Percentiles rank a stretch among this genome's conserved stretches.
Conservation (phyloP, 2,888 invertebrate genomes). For the Vandiemenella viatica region DNA sequence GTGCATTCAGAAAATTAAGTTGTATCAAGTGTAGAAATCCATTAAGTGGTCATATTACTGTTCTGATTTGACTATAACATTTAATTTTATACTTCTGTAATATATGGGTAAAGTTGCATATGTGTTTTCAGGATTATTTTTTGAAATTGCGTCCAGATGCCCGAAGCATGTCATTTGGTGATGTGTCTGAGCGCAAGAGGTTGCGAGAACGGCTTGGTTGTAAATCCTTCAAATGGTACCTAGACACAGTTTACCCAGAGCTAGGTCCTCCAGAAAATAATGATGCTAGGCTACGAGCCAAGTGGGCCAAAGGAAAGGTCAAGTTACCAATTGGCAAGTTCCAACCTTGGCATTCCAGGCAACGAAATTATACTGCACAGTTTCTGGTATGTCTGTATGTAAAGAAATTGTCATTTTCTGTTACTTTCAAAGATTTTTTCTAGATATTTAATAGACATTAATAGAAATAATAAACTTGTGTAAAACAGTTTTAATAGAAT, state of each 20-base stretch:
- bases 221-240: constrained; percentile 73
- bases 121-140: constrained; percentile 51
- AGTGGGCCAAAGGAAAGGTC: constrained; percentile 36
- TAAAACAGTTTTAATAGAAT: too few species aligned
- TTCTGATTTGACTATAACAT: too few species aligned
- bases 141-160: constrained; percentile 46
- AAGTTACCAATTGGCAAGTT: constrained; percentile 29
- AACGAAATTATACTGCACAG: constrained; percentile 26
- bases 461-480: too few species aligned
- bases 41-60: too few species aligned
- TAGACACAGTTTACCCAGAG: constrained; percentile 73
- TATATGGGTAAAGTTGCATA: too few species aligned
- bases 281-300: constrained; percentile 35
- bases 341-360: constrained; percentile 67
- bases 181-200: constrained; percentile 56
- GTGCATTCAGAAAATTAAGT: too few species aligned
- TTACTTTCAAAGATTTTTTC: too few species aligned
- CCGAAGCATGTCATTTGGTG: constrained; percentile 44
- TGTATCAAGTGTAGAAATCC: too few species aligned
- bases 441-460: too few species aligned
- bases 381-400: constrained; percentile 25
- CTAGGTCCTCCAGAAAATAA: constrained; percentile 46
- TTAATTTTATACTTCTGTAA: too few species aligned
- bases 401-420: too few species aligned
- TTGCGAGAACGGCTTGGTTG: constrained; percentile 63